phyloP scores from a whole-genome alignment of 2,797 vertebrate genomes.

The Lagodon rhomboides region DNA sequence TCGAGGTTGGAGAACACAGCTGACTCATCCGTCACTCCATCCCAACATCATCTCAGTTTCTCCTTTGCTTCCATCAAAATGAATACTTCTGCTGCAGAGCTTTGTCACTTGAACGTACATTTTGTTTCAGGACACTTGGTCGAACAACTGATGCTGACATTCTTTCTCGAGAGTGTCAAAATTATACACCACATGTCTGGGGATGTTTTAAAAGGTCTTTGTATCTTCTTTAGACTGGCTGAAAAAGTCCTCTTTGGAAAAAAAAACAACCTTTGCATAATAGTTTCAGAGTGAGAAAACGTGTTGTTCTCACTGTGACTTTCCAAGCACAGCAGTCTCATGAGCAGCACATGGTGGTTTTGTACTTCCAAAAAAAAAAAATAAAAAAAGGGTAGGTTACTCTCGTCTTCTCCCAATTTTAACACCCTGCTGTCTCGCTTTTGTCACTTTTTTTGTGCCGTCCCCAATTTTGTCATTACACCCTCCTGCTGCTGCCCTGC shows the following conservation, averaged over 20 bases:
- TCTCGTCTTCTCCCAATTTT: slow-evolving; percentile 22
- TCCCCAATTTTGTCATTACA: slow-evolving; percentile 53
- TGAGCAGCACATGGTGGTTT: slow-evolving; percentile 8
- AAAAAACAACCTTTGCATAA: slow-evolving; percentile 14
- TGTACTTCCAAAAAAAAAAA: background rate
- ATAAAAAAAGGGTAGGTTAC: background rate
- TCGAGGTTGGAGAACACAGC: no score
- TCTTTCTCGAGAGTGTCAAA: background rate
- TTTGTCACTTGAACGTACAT: no score
- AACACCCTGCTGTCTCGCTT: slow-evolving; percentile 16
- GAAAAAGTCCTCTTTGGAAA: background rate
- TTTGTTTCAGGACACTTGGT: no score
- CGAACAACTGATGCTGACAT: no score
- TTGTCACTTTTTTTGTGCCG: slow-evolving; percentile 41
- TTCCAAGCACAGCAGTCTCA: slow-evolving; percentile 13
- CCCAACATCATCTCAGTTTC: no score
- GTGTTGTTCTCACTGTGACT: background rate
- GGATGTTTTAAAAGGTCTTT: background rate
- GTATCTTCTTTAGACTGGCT: background rate
- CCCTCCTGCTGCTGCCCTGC: slow-evolving; percentile 47
- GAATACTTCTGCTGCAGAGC: no score
- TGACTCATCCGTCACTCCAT: no score
- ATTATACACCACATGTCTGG: background rate
- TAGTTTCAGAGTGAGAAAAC: background rate
- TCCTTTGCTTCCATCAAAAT: no score